Conservation (phyloP, 2,113 vertebrate species). For the Gallinago undulata region DNA sequence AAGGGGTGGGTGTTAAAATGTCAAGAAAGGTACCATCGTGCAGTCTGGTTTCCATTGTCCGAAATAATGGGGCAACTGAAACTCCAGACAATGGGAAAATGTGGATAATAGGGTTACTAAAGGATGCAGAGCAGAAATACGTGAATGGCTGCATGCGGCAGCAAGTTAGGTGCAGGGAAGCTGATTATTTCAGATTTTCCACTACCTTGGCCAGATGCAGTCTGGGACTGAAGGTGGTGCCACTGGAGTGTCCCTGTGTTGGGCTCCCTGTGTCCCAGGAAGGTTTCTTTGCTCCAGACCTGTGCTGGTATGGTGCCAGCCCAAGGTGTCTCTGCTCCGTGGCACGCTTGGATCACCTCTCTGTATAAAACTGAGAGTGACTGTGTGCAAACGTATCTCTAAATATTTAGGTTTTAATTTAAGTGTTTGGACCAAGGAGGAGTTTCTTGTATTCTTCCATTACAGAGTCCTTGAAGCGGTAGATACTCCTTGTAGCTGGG, state of each 20-base stretch:
- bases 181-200: not conserved
- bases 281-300: not conserved
- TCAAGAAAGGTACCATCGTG: not conserved
- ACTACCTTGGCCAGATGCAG: not conserved
- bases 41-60: not conserved
- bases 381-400: fast-evolving
- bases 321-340: fast-evolving
- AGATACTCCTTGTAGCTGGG: no score
- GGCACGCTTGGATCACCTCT: fast-evolving
- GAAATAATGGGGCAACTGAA: not conserved
- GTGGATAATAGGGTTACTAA: not conserved
- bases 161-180: not conserved
- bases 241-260: fast-evolving
- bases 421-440: not conserved
- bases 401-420: not conserved
- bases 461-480: not conserved
- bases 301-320: not conserved
- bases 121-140: not conserved
- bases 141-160: not conserved
- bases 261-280: not conserved
- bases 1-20: not conserved
- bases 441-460: not conserved
- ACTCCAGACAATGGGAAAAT: not conserved
- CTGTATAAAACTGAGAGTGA: not conserved
- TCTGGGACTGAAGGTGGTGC: not conserved